phyloP scores from a whole-genome alignment of 2,888 invertebrate genomes.

The Drosophila subsilvestris region DNA sequence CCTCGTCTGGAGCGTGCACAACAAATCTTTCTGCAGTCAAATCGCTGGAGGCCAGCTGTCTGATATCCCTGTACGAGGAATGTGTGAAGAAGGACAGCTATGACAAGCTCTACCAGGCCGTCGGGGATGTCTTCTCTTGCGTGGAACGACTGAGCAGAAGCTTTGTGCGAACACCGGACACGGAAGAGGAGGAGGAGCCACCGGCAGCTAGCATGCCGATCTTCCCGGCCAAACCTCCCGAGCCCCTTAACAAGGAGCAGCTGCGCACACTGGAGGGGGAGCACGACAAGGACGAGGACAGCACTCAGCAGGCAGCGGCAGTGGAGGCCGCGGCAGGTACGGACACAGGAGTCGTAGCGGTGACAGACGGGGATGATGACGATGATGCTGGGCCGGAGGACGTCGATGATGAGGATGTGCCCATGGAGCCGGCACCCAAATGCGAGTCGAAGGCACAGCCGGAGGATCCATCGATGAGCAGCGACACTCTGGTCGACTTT shows the following conservation, averaged over 20 bases:
- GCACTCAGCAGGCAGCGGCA: slow-evolving; percentile 83
- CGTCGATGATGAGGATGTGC: slow-evolving; percentile 67
- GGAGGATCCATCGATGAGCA: slow-evolving; percentile 41
- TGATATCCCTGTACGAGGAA: slow-evolving; percentile 90
- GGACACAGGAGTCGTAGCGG: neutral
- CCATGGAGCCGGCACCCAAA: slow-evolving; percentile 13
- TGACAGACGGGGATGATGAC: slow-evolving; percentile 1
- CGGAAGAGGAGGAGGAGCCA: neutral
- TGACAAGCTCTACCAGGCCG: slow-evolving; percentile 89
- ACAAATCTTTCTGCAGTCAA: slow-evolving; percentile 73
- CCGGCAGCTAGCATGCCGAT: slow-evolving; percentile 82
- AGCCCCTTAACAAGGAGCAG: slow-evolving; percentile 88
- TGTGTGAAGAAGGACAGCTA: slow-evolving; percentile 89
- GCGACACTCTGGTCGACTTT: slow-evolving; percentile 87
- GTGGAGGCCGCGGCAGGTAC: slow-evolving; percentile 7
- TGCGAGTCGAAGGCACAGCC: slow-evolving; percentile 9
- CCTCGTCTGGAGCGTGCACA: slow-evolving; percentile 53
- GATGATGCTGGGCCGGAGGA: slow-evolving; percentile 28
- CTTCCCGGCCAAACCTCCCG: slow-evolving; percentile 85
- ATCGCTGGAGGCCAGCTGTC: slow-evolving; percentile 90
- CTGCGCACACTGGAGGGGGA: slow-evolving; percentile 90
- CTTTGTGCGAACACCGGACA: slow-evolving; percentile 85
- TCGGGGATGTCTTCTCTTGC: slow-evolving; percentile 90
- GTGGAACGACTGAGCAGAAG: slow-evolving; percentile 89
- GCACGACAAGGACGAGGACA: slow-evolving; percentile 94